Percentiles rank a stretch among this genome's conserved stretches.
Conservation (phyloP, 2,797 vertebrate species). For the Botia almorhae region DNA sequence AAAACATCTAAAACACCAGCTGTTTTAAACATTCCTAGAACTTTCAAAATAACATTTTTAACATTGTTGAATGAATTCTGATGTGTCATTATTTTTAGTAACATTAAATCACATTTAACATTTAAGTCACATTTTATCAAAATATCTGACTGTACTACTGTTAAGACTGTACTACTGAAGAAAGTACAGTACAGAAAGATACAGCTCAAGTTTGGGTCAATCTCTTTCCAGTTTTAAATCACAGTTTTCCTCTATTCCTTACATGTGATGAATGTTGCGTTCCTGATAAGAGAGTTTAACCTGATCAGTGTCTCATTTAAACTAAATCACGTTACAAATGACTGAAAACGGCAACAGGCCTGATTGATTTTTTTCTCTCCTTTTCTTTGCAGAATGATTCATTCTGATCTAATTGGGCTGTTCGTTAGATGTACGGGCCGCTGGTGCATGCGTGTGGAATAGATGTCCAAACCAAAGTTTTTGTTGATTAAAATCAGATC, state of each 20-base stretch:
- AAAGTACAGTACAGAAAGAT: too few species aligned
- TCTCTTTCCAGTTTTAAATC: too few species aligned
- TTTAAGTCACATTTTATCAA: too few species aligned
- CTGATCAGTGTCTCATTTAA: constrained; percentile 9
- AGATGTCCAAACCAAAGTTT: constrained; percentile 26
- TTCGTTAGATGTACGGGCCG: constrained; percentile 27
- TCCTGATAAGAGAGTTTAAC: background rate
- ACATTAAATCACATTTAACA: too few species aligned
- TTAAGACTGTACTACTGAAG: too few species aligned
- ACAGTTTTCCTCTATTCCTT: background rate
- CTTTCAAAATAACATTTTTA: too few species aligned
- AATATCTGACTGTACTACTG: too few species aligned
- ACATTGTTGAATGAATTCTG: too few species aligned
- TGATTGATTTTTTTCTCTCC: constrained; percentile 21
- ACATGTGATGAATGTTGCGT: constrained; percentile 1
- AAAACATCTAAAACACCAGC: too few species aligned
- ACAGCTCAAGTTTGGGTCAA: too few species aligned
- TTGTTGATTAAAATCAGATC: constrained; percentile 54
- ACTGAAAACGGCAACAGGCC: constrained; percentile 13
- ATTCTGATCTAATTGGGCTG: constrained; percentile 29
- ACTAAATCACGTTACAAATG: constrained; percentile 6
- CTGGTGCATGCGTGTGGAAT: constrained; percentile 1
- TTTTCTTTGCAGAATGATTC: constrained; percentile 14
- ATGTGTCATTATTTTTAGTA: too few species aligned
- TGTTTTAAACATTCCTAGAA: too few species aligned